Conservation (phyloP, 2,113 vertebrate species). For the Plestiodon gilberti region DNA sequence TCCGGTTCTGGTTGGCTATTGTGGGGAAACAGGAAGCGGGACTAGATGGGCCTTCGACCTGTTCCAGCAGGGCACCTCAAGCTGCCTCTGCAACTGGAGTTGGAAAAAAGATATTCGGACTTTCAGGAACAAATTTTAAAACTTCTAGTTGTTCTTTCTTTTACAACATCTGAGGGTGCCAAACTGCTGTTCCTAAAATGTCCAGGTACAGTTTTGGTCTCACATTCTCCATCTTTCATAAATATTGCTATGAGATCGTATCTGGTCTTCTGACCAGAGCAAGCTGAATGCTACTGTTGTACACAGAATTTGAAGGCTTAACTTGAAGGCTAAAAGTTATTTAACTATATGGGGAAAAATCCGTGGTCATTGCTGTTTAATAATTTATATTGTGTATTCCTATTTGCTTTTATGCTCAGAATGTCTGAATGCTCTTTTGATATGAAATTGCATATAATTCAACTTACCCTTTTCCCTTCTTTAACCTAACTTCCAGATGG, state of each 20-base stretch:
- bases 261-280: not conserved
- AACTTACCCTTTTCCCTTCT: conserved; percentile 59
- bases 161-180: too few species aligned
- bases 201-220: not conserved
- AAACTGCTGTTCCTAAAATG: too few species aligned
- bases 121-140: too few species aligned
- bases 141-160: too few species aligned
- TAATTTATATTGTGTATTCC: conserved; percentile 22
- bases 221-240: not conserved
- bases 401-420: conserved; percentile 6
- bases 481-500: conserved; percentile 86
- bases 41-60: too few species aligned
- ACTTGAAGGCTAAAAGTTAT: too few species aligned
- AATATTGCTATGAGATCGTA: not conserved
- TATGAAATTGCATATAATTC: conserved; percentile 63
- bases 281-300: not conserved
- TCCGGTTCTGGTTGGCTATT: too few species aligned
- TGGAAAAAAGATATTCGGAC: too few species aligned
- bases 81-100: too few species aligned
- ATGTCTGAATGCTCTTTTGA: conserved; percentile 52
- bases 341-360: too few species aligned
- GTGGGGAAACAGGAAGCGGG: too few species aligned
- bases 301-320: not conserved
- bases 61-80: too few species aligned
- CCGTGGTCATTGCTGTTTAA: not conserved